Percentiles rank a stretch among this genome's conserved stretches.
phyloP scores from a whole-genome alignment of 2,888 invertebrate species.

The Synergus laeviventris region DNA sequence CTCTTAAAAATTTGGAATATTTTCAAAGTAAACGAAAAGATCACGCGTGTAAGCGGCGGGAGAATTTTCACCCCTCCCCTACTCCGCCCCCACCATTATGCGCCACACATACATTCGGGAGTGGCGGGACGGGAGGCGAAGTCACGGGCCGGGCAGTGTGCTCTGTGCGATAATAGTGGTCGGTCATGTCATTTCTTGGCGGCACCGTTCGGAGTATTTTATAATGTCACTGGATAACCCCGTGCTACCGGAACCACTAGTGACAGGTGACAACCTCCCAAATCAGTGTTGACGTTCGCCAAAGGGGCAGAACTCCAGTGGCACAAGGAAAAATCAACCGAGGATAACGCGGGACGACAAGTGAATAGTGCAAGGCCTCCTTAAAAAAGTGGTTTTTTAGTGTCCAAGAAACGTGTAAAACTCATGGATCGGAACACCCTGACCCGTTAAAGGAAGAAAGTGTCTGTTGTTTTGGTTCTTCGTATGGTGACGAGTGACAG shows the following conservation, averaged over 20 bases:
- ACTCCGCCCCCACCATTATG: neutral
- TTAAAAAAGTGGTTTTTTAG: constrained; percentile 19
- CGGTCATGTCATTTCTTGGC: constrained; percentile 68
- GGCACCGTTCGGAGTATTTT: constrained; percentile 56
- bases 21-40: neutral
- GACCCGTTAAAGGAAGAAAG: neutral
- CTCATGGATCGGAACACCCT: constrained; percentile 6
- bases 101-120: constrained; percentile 41
- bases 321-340: constrained; percentile 15
- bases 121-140: constrained; percentile 51
- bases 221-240: neutral
- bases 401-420: constrained; percentile 4
- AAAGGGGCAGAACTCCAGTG: constrained; percentile 10
- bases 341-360: constrained; percentile 24
- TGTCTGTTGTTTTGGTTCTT: constrained; percentile 25
- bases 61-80: constrained; percentile 13
- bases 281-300: constrained; percentile 12
- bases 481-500: constrained; percentile 9
- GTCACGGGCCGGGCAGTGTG: constrained; percentile 69
- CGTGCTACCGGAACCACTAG: constrained; percentile 14
- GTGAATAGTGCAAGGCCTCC: constrained; percentile 2
- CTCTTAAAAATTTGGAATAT: neutral
- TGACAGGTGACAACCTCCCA: constrained; percentile 10
- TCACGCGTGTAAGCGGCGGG: constrained; percentile 17
- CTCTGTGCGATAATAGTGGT: constrained; percentile 74